A percentile compares a stretch with the other conserved stretches of the same genome.
Conservation (phyloP, 1,140 invertebrate genomes). For the Seison nebaliae region DNA sequence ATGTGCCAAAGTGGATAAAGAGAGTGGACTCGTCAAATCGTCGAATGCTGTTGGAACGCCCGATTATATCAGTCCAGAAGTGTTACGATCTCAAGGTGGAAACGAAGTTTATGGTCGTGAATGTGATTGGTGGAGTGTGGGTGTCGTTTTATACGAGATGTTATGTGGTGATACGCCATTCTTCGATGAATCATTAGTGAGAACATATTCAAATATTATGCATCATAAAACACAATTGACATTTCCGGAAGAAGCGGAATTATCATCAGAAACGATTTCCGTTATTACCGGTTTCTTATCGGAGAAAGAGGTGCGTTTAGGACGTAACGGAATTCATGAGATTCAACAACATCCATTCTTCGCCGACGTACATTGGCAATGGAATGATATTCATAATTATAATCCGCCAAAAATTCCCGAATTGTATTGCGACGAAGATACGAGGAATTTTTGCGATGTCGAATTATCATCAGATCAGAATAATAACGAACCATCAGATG, state of each 20-base stretch:
- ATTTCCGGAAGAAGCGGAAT: constrained; percentile 52
- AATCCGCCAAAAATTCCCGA: constrained; percentile 77
- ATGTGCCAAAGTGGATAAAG: constrained; percentile 81
- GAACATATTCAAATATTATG: constrained; percentile 97
- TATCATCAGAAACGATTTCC: constrained; percentile 6
- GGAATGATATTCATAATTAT: constrained; percentile 53
- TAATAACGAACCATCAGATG: constrained; percentile 56
- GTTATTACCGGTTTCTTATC: constrained; percentile 6
- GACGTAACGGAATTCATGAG: constrained; percentile 69
- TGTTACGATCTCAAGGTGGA: constrained; percentile 81
- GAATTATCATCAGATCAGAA: constrained; percentile 42
- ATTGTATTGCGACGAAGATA: constrained; percentile 74
- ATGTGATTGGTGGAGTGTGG: constrained; percentile 99
- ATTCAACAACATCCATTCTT: constrained; percentile 85
- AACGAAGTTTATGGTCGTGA: constrained; percentile 59
- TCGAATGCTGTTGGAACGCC: constrained; percentile 95
- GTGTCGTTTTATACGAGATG: constrained; percentile 96
- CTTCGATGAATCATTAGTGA: constrained; percentile 85
- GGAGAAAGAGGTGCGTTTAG: constrained; percentile 48
- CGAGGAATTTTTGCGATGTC: constrained; percentile 88
- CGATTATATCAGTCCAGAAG: constrained; percentile 95
- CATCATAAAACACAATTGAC: constrained; percentile 76
- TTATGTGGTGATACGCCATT: constrained; percentile 79
- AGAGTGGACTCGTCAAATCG: constrained; percentile 70
- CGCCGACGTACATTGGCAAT: constrained; percentile 69